phyloP scores from a whole-genome alignment of 2,113 vertebrate species.

The Elaphurus davidianus region DNA sequence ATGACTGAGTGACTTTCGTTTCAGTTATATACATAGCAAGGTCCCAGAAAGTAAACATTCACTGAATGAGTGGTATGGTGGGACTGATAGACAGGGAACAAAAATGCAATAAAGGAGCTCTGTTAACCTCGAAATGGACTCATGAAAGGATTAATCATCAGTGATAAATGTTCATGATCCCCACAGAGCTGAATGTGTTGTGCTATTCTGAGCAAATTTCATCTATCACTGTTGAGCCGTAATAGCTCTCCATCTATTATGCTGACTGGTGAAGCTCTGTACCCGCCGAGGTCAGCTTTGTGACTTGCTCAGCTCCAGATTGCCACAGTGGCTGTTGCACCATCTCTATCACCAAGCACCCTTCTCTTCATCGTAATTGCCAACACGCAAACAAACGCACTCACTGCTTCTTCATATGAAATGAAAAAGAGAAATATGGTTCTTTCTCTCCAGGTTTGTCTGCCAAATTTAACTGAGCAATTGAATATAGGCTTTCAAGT shows the following conservation, averaged over 20 bases:
- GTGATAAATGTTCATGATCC: constrained; percentile 57
- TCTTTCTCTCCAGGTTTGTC: not conserved
- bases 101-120: not conserved
- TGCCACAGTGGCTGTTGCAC: not conserved
- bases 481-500: not conserved
- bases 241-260: constrained; percentile 58
- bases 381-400: not conserved
- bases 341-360: not conserved
- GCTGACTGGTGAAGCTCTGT: not conserved
- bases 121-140: constrained; percentile 28
- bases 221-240: constrained; percentile 61
- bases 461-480: not conserved
- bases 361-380: not conserved
- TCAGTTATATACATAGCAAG: not conserved
- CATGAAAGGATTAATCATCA: constrained; percentile 56
- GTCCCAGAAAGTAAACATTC: not conserved
- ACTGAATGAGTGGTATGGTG: not conserved
- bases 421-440: not conserved
- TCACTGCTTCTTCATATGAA: not conserved
- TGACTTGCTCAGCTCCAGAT: not conserved
- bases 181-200: constrained; percentile 28
- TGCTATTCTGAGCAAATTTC: constrained; percentile 60
- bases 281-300: not conserved
- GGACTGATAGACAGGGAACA: not conserved
- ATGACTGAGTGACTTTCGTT: not conserved